Percentiles rank a stretch among this genome's conserved stretches.
Conservation (phyloP, 2,888 invertebrate genomes). For the Meganola albula region DNA sequence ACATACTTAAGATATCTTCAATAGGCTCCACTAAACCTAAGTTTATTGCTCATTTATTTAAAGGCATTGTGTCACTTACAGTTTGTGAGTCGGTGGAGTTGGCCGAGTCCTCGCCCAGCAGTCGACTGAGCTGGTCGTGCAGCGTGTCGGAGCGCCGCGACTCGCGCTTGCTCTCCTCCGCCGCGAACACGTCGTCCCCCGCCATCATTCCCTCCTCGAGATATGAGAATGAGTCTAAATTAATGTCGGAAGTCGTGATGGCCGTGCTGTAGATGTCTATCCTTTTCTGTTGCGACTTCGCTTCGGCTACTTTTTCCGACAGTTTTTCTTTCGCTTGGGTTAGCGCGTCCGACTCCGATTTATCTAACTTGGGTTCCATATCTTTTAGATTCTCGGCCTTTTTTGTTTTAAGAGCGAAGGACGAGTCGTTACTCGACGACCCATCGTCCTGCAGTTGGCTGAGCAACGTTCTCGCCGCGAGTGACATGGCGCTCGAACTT, state of each 20-base stretch:
- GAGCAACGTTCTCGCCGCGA: conserved; percentile 66
- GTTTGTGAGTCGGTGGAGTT: conserved; percentile 55
- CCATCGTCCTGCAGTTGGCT: conserved; percentile 75
- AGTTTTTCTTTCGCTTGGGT: conserved; percentile 65
- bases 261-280: conserved; percentile 77
- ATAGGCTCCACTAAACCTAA: conserved; percentile 31
- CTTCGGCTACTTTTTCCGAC: conserved; percentile 64
- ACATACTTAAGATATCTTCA: conserved; percentile 36
- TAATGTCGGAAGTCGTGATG: conserved; percentile 71
- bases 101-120: conserved; percentile 58
- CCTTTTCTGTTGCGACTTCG: conserved; percentile 59
- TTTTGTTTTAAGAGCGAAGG: conserved; percentile 62
- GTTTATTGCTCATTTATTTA: conserved; percentile 57
- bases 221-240: conserved; percentile 74
- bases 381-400: conserved; percentile 40
- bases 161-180: conserved; percentile 44
- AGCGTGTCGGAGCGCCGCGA: conserved; percentile 39
- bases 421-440: conserved; percentile 73
- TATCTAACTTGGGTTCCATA: conserved; percentile 44
- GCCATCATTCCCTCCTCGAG: conserved; percentile 68
- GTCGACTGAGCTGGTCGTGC: conserved; percentile 53
- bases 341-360: conserved; percentile 57
- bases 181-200: conserved; percentile 61
- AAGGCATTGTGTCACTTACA: conserved; percentile 62
- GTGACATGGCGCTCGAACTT: conserved; percentile 55